Base-by-base conservation (phyloP, 2,797 vertebrate genomes). In the Lateolabrax maculatus region DNA sequence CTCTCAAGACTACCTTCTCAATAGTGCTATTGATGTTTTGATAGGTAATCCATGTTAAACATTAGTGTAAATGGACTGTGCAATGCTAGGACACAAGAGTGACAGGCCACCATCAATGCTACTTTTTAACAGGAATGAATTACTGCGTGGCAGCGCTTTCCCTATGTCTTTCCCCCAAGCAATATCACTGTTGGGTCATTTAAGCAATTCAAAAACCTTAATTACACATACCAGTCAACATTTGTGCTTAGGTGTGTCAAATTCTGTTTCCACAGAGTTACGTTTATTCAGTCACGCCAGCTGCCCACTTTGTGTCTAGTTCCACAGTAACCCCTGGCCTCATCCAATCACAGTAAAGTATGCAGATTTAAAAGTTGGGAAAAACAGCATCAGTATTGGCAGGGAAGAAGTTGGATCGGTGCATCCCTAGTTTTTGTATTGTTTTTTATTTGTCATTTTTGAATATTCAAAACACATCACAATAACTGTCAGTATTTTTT, bases 91-190 rank as follows among this genome's bases (percentile, higher is more conserved):
- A 58, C 39, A 71, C 39, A 36, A 78, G 43, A 69, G 60, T 74
- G 61, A 72, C 76, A 78, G 51, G 63, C 67, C 71, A 65, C 41
- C 69, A 84, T 87, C 69, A 65, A 2, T 71, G 48, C 16, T 36
- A 48, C n/a, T 84, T 78, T 65, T 64, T 41, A 72, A 23, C 25
- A 60, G 56, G 46, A 57, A 13, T 67, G 6, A 62, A 52, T 43
- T 1, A 53, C 25, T 61, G 9, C 29, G 36, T 52, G 21, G 27
- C 16, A 39, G 56, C 41, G 56, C 25, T 48, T 52, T 62, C 44
- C 12, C 36, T 19, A 23, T 31, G 46, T 37, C 15, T n/a, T 21
- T 60, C 39, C 29, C n/a, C 21, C 29, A 25, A 73, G 74, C 44
- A 43, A 4, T 78, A 52, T 41, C 23, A 71, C 31, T 41, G 16